Evolutionary conservation across 2,888 invertebrate species (phyloP).

Genomic region (Ormyrus labotus): DNA sequence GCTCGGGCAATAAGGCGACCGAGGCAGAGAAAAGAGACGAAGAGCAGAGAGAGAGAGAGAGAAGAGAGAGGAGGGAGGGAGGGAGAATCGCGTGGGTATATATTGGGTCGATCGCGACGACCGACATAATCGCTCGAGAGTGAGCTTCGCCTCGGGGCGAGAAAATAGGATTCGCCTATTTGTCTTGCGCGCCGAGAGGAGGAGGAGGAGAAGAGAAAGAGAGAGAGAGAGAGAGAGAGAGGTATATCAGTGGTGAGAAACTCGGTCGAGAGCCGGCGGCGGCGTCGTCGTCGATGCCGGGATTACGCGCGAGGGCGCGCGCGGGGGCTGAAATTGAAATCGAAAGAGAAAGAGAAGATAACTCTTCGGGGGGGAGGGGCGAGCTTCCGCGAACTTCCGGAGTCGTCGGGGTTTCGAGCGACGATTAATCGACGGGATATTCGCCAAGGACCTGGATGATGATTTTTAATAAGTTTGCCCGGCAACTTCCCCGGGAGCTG

Average conservation of each 20-base stretch:
- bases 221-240: too few species aligned
- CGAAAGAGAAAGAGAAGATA: slow-evolving; percentile 22
- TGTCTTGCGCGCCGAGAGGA: slow-evolving; percentile 28
- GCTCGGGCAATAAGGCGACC: too few species aligned
- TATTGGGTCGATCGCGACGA: slow-evolving; percentile 19
- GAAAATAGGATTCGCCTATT: slow-evolving; percentile 54
- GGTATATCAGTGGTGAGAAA: neutral
- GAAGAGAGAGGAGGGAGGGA: too few species aligned
- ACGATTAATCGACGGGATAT: too few species aligned
- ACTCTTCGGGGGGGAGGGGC: neutral
- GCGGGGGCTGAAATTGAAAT: slow-evolving; percentile 28
- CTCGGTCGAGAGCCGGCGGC: slow-evolving; percentile 8
- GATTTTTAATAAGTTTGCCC: too few species aligned
- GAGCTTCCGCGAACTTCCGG: too few species aligned
- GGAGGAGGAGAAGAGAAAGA: neutral
- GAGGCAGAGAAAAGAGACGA: too few species aligned
- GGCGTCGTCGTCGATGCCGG: slow-evolving; percentile 10
- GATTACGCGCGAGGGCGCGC: neutral
- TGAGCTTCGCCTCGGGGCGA: slow-evolving; percentile 20
- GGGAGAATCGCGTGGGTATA: neutral
- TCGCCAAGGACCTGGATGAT: too few species aligned
- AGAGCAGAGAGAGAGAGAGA: too few species aligned
- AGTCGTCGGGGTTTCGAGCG: neutral
- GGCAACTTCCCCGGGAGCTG: too few species aligned
- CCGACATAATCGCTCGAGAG: slow-evolving; percentile 23